phyloP scores from a whole-genome alignment of 2,113 vertebrate species.

The Neofelis nebulosa region DNA sequence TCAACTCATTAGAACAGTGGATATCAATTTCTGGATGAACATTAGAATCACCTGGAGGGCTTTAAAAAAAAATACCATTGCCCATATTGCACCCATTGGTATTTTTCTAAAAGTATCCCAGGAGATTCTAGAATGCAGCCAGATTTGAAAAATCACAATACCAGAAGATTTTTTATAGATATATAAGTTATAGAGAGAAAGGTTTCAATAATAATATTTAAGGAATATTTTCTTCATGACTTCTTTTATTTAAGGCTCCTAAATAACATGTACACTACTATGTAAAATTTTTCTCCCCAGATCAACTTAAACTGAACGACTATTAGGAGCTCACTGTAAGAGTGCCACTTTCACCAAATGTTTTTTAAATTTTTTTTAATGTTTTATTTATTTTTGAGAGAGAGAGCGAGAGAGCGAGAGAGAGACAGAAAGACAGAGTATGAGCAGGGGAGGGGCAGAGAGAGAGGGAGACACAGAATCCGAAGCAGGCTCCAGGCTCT shows the following conservation, averaged over 20 bases:
- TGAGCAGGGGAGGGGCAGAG: no score
- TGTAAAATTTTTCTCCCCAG: neutral
- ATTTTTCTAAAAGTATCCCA: slow-evolving; percentile 44
- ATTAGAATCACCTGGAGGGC: slow-evolving; percentile 44
- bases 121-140: slow-evolving; percentile 8
- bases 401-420: no score
- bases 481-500: no score
- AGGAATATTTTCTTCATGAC: slow-evolving; percentile 34
- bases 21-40: slow-evolving; percentile 50
- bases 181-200: neutral
- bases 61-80: slow-evolving; percentile 41
- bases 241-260: slow-evolving; percentile 45
- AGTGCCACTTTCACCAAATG: neutral
- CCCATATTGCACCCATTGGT: neutral
- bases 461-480: no score
- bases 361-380: neutral
- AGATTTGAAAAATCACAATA: slow-evolving; percentile 39
- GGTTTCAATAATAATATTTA: slow-evolving; percentile 25
- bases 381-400: no score
- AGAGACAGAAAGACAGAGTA: no score
- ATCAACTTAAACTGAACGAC: neutral
- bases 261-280: neutral
- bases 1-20: slow-evolving; percentile 8
- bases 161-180: slow-evolving; percentile 28
- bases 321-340: neutral